Percentiles rank a stretch among this genome's conserved stretches.
Evolutionary conservation across 1,140 invertebrate species (phyloP).

Genomic region (Macrostomum lignano): DNA sequence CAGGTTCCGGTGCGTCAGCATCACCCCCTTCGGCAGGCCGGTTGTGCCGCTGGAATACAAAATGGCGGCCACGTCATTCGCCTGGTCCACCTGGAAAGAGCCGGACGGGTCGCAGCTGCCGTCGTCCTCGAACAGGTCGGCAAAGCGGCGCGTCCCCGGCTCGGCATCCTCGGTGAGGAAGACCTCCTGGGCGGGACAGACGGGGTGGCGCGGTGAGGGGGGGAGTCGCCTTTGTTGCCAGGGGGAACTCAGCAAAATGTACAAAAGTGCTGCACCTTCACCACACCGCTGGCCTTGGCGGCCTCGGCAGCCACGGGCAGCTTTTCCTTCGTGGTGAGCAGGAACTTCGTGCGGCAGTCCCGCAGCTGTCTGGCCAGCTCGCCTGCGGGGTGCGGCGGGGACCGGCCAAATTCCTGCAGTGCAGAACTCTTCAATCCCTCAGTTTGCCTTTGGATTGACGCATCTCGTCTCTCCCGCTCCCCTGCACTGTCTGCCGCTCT

Average conservation of each 20-base stretch:
- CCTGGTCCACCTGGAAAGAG: too few species aligned
- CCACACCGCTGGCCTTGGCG: too few species aligned
- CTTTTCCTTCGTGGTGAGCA: constrained; percentile 36
- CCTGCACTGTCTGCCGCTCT: too few species aligned
- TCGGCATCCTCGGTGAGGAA: constrained; percentile 15
- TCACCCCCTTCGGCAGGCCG: constrained; percentile 27
- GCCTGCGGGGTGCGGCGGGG: constrained; percentile 28
- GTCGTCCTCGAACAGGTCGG: constrained; percentile 14
- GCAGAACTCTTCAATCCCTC: too few species aligned
- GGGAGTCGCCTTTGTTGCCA: constrained; percentile 10
- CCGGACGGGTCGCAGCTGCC: too few species aligned
- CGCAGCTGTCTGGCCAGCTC: constrained; percentile 43
- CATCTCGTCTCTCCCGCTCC: too few species aligned
- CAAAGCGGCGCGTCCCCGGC: constrained; percentile 13
- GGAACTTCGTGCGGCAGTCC: constrained; percentile 35
- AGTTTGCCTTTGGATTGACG: too few species aligned
- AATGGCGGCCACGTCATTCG: constrained; percentile 11
- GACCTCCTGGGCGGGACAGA: constrained; percentile 12
- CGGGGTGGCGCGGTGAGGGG: too few species aligned
- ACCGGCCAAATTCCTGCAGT: too few species aligned
- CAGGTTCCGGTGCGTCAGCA: constrained; percentile 22
- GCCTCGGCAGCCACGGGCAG: too few species aligned
- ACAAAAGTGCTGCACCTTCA: too few species aligned
- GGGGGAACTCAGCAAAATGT: constrained; percentile 33
- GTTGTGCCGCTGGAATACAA: constrained; percentile 27